Base-by-base conservation (phyloP, 2,888 invertebrate genomes). In the Tuta absoluta region DNA sequence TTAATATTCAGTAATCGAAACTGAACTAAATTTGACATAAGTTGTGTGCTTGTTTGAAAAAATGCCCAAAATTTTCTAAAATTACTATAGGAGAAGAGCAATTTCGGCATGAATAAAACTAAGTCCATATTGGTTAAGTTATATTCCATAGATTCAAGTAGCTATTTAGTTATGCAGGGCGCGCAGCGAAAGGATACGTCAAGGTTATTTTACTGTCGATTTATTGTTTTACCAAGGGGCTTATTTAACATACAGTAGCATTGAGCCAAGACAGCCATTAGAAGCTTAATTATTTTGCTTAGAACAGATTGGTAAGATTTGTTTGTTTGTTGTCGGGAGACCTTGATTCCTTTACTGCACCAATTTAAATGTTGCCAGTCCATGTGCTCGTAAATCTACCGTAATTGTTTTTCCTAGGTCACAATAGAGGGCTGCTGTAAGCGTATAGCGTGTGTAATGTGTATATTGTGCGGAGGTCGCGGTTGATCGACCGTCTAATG, bases 401-500 rank as follows among this genome's bases (percentile, higher is more conserved):
- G 45, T 45, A 45, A 45, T 45, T 45, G 45, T 45, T 45, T 45
- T 4, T 45, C 45, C n/a, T 45, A 45, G 41, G 12, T 17, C 45
- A 11, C 45, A 11, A 45, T 37, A 12, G 8, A 5, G 45, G n/a
- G 1, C n/a, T n/a, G 12, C 41, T n/a, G n/a, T 41, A n/a, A n/a
- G n/a, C 14, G 41, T n/a, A 45, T 62, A 66, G 67, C 58, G 65
- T 68, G 66, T 68, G 51, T 64, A 64, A 65, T 68, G 51, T 65
- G 65, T 68, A 68, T 33, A 10, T 33, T 28, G 28, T 28, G 21
- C 67, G 68, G 65, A 75, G 72, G 68, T 71, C 68, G 70, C 73
- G 74, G 75, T 76, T 77, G 75, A 77, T 77, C 72, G 75, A 74
- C 73, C 75, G 70, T 65, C 67, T 70, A 75, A 74, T 76, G 77